These are phyloP conservation scores for Mesorhabditis sp. DNA, from an alignment of 2,888 invertebrate genomes.

Conservation along the genomic window DNA sequence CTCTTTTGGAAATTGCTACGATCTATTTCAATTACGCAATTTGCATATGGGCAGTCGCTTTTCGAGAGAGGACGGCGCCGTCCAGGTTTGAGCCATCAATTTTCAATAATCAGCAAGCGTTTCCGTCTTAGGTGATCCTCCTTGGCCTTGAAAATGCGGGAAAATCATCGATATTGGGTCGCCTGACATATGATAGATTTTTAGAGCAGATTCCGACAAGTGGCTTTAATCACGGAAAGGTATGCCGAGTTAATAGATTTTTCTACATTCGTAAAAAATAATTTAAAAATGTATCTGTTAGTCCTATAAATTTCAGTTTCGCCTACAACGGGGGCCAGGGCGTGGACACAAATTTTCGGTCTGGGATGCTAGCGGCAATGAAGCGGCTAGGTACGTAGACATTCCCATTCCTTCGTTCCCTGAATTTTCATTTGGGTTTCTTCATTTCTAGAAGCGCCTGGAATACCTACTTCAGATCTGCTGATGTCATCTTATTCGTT, in stretches of 20 bases:
- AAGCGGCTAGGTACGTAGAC: not conserved
- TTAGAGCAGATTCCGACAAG: not conserved
- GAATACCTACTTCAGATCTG: constrained; percentile 1
- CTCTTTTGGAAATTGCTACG: too few species aligned
- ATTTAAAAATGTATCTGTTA: not conserved
- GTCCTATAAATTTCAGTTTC: not conserved
- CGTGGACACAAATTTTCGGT: not conserved
- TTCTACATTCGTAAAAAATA: not conserved
- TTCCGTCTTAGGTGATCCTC: not conserved
- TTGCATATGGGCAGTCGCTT: not conserved
- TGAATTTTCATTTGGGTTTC: too few species aligned
- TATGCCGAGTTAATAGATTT: not conserved
- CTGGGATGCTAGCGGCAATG: not conserved
- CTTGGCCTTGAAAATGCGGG: not conserved
- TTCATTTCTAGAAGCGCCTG: not conserved
- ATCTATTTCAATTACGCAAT: too few species aligned
- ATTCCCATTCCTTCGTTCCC: too few species aligned
- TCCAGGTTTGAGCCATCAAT: not conserved
- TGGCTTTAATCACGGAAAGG: constrained; percentile 4
- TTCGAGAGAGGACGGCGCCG: not conserved
- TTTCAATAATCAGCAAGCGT: not conserved
- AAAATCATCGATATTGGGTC: not conserved
- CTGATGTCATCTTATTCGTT: not conserved
- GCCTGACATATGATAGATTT: not conserved
- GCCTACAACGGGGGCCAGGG: not conserved